Percentiles rank a stretch among this genome's conserved stretches.
Conservation (phyloP, 2,113 vertebrate genomes). For the Oenanthe oenanthe region DNA sequence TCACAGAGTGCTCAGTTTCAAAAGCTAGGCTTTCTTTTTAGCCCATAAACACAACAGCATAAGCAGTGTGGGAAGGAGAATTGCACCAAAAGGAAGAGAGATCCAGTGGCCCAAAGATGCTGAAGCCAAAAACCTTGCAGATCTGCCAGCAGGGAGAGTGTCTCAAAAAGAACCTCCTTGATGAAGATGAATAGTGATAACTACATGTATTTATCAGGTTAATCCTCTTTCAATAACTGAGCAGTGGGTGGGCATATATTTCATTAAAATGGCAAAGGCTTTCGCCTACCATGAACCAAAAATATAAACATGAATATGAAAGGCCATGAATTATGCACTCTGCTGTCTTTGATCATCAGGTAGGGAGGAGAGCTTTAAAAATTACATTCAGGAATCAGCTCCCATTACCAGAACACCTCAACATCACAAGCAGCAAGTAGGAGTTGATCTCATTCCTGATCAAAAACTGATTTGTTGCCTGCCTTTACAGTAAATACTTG, state of each 20-base stretch:
- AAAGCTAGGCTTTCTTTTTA: background rate
- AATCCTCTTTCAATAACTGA: background rate
- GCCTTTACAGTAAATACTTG: background rate
- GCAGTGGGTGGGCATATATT: background rate
- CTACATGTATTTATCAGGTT: slow-evolving; percentile 1
- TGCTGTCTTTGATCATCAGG: slow-evolving; percentile 21
- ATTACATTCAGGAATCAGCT: background rate
- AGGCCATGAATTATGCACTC: slow-evolving; percentile 39
- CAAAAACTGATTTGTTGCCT: slow-evolving; percentile 27
- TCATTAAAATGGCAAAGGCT: slow-evolving; percentile 27
- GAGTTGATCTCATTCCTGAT: background rate
- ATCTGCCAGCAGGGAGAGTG: background rate
- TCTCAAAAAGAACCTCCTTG: background rate
- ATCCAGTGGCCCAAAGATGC: background rate
- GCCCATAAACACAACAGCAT: background rate
- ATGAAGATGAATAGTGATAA: background rate
- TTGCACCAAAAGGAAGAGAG: background rate
- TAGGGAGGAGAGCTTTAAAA: background rate
- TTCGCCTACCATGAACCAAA: slow-evolving; percentile 19
- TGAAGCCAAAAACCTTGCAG: background rate
- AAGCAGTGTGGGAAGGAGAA: background rate
- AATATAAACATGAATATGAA: slow-evolving; percentile 53
- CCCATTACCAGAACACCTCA: slow-evolving; percentile 9
- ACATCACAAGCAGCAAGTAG: background rate
- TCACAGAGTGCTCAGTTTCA: background rate